Evolutionary conservation across 2,888 invertebrate genomes (phyloP).

Genomic region (Epistrophe eligans): DNA sequence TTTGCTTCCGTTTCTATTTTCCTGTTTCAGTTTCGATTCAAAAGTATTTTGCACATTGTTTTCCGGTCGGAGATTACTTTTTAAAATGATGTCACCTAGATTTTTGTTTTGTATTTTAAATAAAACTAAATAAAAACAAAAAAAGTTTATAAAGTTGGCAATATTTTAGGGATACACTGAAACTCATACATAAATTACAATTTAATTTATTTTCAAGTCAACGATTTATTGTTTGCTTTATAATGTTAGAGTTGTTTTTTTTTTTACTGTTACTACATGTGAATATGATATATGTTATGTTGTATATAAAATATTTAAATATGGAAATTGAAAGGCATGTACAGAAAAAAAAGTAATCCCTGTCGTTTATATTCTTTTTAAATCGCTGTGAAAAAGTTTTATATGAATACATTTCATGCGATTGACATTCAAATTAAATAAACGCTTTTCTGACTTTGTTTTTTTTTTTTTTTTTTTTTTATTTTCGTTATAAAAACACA

Average conservation of each 20-base stretch:
- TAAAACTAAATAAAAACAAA: neutral
- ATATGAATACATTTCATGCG: slow-evolving; percentile 5
- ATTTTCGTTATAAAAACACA: neutral
- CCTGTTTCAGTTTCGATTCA: slow-evolving; percentile 34
- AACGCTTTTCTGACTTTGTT: neutral
- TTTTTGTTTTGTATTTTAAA: neutral
- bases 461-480: no score
- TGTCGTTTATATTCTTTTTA: neutral
- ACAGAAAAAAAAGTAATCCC: slow-evolving; percentile 10
- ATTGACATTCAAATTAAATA: slow-evolving; percentile 35
- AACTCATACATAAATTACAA: slow-evolving; percentile 34
- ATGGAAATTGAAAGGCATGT: slow-evolving; percentile 9
- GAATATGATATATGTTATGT: neutral
- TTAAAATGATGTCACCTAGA: slow-evolving; percentile 47
- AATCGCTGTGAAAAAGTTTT: slow-evolving; percentile 1
- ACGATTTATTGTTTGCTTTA: slow-evolving; percentile 52
- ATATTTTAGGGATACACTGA: slow-evolving; percentile 15
- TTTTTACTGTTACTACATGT: neutral
- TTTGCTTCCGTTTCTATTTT: slow-evolving; percentile 63
- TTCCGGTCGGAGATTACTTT: slow-evolving; percentile 65
- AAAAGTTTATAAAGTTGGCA: neutral
- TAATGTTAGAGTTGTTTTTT: neutral
- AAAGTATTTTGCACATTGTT: slow-evolving; percentile 66
- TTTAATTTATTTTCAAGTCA: slow-evolving; percentile 62
- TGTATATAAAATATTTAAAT: slow-evolving; percentile 18